phyloP scores from a whole-genome alignment of 2,113 vertebrate genomes.

The Syngnathoides biaculeatus region DNA sequence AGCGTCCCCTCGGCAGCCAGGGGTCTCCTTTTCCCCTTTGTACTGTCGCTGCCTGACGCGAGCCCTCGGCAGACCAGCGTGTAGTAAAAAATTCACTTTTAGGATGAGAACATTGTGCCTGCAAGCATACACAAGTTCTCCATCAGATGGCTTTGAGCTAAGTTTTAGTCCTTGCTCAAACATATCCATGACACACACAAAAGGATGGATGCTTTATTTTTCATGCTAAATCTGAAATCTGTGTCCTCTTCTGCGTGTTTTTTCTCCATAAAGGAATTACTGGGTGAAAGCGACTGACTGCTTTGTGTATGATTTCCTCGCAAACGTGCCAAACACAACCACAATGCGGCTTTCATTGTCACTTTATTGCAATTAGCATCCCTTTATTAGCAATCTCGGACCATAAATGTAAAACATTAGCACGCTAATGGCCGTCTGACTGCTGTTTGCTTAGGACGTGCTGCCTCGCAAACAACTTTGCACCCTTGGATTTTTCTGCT shows the following conservation, averaged over 20 bases:
- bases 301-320: background rate
- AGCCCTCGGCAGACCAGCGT: conserved; percentile 68
- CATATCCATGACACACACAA: background rate
- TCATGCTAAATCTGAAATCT: background rate
- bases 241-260: background rate
- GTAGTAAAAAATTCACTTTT: conserved; percentile 57
- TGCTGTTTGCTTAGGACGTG: conserved; percentile 45
- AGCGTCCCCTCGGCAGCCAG: conserved; percentile 71
- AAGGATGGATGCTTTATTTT: background rate
- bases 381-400: conserved; percentile 11
- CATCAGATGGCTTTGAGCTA: conserved; percentile 2
- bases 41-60: conserved; percentile 76
- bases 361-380: background rate
- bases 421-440: conserved; percentile 51
- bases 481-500: conserved; percentile 53
- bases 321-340: background rate
- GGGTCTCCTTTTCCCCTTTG: conserved; percentile 78
- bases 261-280: background rate
- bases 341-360: background rate
- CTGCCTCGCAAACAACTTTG: conserved; percentile 57
- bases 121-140: conserved; percentile 12
- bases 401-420: conserved; percentile 55
- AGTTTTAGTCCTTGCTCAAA: background rate
- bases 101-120: conserved; percentile 39
- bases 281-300: background rate